Evolutionary conservation across 2,888 invertebrate species (phyloP), one percentile per base, ranked within the genome.

Genomic region (Neoscelio sp.): DNA sequence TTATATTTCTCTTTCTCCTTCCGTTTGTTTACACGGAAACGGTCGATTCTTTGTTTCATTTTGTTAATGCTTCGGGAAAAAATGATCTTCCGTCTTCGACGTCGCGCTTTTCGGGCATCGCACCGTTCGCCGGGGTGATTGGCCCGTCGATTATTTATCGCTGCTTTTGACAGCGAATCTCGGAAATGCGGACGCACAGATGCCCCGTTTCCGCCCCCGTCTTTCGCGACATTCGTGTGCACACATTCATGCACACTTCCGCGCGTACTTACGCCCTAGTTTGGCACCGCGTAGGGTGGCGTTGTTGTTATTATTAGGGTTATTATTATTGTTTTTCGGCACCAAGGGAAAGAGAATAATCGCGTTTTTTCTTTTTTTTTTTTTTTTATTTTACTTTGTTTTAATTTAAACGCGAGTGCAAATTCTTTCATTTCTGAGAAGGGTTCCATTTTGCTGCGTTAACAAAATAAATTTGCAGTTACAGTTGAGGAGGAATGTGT

Each of bases 201-300:
- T 73, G 64, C 48, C 46, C 48, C 35, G 60, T 73, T 64, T 73
- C 56, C 64, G 73, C 64, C 64, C 64, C 73, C 54, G 18, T 13
- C 12, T 15, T 67, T 46, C 17, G 33, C 54, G 18, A 12, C 12
- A 20, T 67, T 46, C 17, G 33, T 17, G 42, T 52, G 18, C 30
- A 15, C 52, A 18, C 26, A 48, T 18, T 12, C 62, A 35, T 23
- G 7, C 18, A 46, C 17, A 10, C 38, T 28, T 26, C 12, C 33
- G 30, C 35, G 38, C 48, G 35, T 48, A 42, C 48, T 73, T 46
- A 73, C 71, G 71, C 71, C 71, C 71, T 44, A 73, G 62, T 73
- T 62, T 62, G 46, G 28, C 67, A 54, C 28, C 40, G 65, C 20
- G 35, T 40, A 50, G 71, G 71, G 71, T 71, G 62, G 71, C 62